These are phyloP conservation scores for Anhinga anhinga DNA, from an alignment of 2,113 vertebrate species.

Conservation along the genomic window DNA sequence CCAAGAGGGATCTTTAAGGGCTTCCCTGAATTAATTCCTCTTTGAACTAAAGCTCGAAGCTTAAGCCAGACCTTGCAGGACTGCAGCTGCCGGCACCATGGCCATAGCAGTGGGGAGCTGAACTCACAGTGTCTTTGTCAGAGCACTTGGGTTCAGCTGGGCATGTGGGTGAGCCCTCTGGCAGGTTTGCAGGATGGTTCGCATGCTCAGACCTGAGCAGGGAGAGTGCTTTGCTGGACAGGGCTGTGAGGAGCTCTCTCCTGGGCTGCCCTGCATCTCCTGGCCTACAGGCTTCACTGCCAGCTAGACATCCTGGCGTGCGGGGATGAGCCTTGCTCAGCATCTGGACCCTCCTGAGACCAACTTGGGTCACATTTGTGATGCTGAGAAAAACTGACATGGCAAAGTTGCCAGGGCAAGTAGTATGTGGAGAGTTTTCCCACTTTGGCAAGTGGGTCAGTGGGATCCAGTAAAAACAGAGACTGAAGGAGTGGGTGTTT, in stretches of 20 bases:
- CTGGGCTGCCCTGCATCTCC: not conserved
- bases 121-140: accelerated
- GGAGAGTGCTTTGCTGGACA: not conserved
- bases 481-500: not conserved
- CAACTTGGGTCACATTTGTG: not conserved
- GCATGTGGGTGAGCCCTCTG: accelerated
- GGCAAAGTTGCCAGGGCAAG: not conserved
- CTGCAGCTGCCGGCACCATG: not conserved
- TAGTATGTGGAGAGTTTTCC: not conserved
- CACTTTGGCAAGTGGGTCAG: not conserved
- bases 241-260: not conserved
- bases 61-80: not conserved
- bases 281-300: not conserved
- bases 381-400: accelerated
- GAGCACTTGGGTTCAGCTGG: not conserved
- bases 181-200: not conserved
- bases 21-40: not conserved
- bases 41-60: not conserved
- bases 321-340: not conserved
- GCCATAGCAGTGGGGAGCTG: not conserved
- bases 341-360: not conserved
- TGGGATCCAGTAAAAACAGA: not conserved
- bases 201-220: not conserved
- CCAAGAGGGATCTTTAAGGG: not conserved
- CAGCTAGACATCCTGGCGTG: not conserved